Percentiles rank a stretch among this genome's conserved stretches.
These are phyloP conservation scores for Odontomachus brunneus DNA, from an alignment of 1,140 invertebrate species.

Conservation along the genomic window DNA sequence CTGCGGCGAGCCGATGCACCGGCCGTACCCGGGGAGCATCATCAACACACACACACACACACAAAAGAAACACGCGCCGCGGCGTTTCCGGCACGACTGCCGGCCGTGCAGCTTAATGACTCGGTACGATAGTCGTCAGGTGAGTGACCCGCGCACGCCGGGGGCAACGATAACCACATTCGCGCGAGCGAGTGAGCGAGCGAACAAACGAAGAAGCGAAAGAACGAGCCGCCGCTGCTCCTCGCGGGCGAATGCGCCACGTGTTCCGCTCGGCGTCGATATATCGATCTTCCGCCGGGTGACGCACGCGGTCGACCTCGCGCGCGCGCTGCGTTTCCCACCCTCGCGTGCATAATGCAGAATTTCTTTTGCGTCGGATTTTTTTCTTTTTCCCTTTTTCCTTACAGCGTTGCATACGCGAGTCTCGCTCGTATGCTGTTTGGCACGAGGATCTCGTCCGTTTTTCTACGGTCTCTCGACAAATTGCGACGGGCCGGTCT, in stretches of 20 bases:
- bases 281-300: constrained; percentile 48
- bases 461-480: too few relatives aligned
- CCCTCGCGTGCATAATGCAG: constrained; percentile 40
- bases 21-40: constrained; percentile 56
- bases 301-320: constrained; percentile 23
- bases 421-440: too few relatives aligned
- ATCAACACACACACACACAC: too few relatives aligned
- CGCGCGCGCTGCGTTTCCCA: constrained; percentile 18
- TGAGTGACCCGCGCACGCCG: constrained; percentile 71
- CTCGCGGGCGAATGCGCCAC: constrained; percentile 15
- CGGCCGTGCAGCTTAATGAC: constrained; percentile 67
- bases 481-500: too few relatives aligned
- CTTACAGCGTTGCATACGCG: too few relatives aligned
- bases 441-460: too few relatives aligned
- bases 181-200: constrained; percentile 5
- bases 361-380: constrained; percentile 36
- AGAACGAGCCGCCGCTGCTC: neutral
- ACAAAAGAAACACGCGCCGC: constrained; percentile 66
- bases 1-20: constrained; percentile 23
- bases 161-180: constrained; percentile 68
- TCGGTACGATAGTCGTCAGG: constrained; percentile 72
- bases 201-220: neutral
- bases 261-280: constrained; percentile 49
- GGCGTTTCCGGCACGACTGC: constrained; percentile 69
- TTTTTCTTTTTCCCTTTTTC: neutral